Conservation (phyloP, 2,888 invertebrate species). For the Deilephila elpenor region DNA sequence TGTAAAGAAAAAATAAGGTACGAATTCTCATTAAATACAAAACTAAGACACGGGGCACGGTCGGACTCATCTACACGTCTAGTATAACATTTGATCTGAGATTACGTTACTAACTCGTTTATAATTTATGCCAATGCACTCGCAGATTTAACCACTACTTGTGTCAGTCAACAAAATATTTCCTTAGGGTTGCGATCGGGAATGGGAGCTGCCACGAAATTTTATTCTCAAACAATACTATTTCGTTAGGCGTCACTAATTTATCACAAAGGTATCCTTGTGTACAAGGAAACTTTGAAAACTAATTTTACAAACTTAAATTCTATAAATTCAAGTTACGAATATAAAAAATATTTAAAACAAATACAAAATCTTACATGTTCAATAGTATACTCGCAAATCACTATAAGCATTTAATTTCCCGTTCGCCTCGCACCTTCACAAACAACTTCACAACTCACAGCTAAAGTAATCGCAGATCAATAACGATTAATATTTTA, state of each 20-base stretch:
- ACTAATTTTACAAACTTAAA: not conserved
- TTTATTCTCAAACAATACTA: not conserved
- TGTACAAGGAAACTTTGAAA: not conserved
- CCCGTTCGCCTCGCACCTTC: constrained; percentile 35
- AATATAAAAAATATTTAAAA: not conserved
- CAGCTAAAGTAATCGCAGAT: constrained; percentile 63
- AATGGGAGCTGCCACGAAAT: not conserved
- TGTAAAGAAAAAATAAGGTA: constrained; percentile 76
- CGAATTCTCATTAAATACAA: constrained; percentile 67
- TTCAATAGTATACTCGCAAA: not conserved
- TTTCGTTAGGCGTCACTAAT: not conserved
- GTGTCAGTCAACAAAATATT: constrained; percentile 29
- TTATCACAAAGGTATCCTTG: not conserved
- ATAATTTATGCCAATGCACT: not conserved
- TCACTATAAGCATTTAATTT: not conserved
- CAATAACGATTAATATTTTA: constrained; percentile 59
- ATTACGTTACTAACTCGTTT: constrained; percentile 53
- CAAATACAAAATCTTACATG: not conserved
- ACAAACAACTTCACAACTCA: constrained; percentile 40
- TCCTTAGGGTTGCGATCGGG: not conserved
- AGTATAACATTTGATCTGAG: constrained; percentile 62
- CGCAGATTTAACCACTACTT: not conserved
- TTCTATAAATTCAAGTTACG: no score
- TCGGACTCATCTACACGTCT: constrained; percentile 47
- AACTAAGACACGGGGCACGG: constrained; percentile 69